phyloP scores from a whole-genome alignment of 2,113 vertebrate species.

The Crotalus horridus region DNA sequence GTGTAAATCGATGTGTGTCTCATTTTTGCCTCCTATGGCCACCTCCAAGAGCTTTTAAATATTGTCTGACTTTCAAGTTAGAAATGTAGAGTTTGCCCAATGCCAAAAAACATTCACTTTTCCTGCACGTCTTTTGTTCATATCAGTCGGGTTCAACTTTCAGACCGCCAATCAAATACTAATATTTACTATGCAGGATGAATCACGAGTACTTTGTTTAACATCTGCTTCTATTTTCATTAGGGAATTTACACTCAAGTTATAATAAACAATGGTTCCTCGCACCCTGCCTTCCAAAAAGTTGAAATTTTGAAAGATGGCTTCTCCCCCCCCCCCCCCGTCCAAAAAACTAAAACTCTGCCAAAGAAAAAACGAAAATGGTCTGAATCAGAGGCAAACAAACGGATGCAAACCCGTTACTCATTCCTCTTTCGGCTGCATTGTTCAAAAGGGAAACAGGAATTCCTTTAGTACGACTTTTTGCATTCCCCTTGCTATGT shows the following conservation, averaged over 20 bases:
- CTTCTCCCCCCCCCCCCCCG: slow-evolving; percentile 40
- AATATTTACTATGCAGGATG: not conserved
- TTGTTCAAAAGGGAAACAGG: slow-evolving; percentile 3
- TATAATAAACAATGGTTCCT: not conserved
- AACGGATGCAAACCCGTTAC: not conserved
- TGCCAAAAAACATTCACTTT: not conserved
- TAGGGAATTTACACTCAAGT: not conserved
- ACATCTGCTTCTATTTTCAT: not conserved
- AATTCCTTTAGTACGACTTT: slow-evolving; percentile 1
- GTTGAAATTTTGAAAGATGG: slow-evolving; percentile 10
- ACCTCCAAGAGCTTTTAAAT: not conserved
- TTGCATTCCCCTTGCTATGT: not conserved
- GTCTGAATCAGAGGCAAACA: slow-evolving; percentile 27
- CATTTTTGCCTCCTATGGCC: not conserved
- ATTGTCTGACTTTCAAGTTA: not conserved
- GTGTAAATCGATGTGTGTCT: not conserved
- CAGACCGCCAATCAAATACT: not conserved
- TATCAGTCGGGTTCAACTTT: not conserved
- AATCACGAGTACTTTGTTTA: not conserved
- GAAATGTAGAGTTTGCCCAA: not conserved
- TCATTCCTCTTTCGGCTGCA: not conserved
- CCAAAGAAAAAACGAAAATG: not conserved
- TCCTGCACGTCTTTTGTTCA: not conserved
- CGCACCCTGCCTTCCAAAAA: not conserved
- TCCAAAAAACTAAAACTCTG: slow-evolving; percentile 15